Evolutionary conservation across 1,140 invertebrate genomes (phyloP), one percentile per base, ranked within the genome.

Genomic region (Drosophila erecta): DNA sequence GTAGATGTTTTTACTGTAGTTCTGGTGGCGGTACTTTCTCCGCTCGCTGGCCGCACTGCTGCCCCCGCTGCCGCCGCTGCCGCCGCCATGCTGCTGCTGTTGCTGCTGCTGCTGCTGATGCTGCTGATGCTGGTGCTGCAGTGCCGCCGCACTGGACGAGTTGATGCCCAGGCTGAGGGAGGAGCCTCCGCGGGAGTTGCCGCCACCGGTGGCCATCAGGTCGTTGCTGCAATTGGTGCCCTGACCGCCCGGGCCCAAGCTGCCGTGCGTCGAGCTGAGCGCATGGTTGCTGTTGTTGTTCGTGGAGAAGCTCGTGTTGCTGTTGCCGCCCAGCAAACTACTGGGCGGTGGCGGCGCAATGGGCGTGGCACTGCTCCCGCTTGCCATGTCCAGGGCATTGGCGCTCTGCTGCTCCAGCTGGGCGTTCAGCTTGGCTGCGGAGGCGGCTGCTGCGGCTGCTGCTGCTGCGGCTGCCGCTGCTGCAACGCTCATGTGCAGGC

Each of bases 1-100:
- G 40, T 92, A 92, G 41, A 92, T 92, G 73, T 92, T 92, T 56
- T 92, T 92, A 27, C 91, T 92, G 51, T 87, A 92, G 57, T 92
- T 92, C 51, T 92, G 91, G 30, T 92, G 91, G 3, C 91, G 89
- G 69, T 92, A 92, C 44, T 92, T 92, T 24, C 91, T 75, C 4
- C 90, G 58, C 10, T 91, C 85, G 62, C 79, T 91, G 41, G 89
- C 85, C 15, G 81, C 76, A 20, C 70, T 79, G 50, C 75, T 78
- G 1, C 44, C 66, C 57, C 37, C 66, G 43, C 37, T 44, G 15
- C 27, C 71, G 27, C 24, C 24, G 24, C 30, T 30, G 30, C 30
- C 30, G 70, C 30, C 53, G 43, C 12, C 66, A 58, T 57, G 66
- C 1, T 71, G 66, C 2, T 76, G 66, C 0, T 65, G 30, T 7